phyloP scores from a whole-genome alignment of 2,113 vertebrate genomes.

The Xenus cinereus region DNA sequence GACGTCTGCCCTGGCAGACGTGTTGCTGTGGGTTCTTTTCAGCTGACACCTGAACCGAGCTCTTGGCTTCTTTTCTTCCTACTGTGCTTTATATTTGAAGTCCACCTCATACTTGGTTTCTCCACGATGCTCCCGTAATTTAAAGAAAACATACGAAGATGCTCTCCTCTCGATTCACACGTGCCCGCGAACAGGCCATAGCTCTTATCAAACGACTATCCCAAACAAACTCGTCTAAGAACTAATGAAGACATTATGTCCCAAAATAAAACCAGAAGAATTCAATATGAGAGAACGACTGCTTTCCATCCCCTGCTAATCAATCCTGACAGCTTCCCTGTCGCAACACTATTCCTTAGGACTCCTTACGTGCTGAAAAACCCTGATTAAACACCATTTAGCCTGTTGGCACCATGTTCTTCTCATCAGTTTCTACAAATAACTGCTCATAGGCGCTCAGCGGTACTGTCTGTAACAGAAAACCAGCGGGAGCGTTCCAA shows the following conservation, averaged over 20 bases:
- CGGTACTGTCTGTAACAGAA: background rate
- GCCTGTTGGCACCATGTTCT: background rate
- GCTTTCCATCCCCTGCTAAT: background rate
- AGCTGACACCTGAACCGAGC: background rate
- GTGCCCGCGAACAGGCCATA: background rate
- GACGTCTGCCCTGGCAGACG: accelerated
- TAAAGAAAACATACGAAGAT: background rate
- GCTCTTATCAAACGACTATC: background rate
- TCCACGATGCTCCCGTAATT: background rate
- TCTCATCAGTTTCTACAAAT: background rate
- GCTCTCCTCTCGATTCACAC: background rate
- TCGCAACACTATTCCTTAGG: background rate
- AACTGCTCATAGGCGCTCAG: background rate
- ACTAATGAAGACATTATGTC: background rate
- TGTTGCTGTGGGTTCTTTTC: background rate
- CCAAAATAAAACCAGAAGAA: background rate
- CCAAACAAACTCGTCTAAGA: background rate
- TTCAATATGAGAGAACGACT: background rate
- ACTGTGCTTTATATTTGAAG: background rate
- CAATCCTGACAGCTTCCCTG: background rate
- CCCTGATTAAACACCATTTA: background rate
- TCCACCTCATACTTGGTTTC: background rate
- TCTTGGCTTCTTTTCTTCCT: background rate
- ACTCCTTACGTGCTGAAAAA: background rate
- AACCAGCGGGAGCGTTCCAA: background rate